Percentiles rank a stretch among this genome's conserved stretches.
phyloP scores from a whole-genome alignment of 2,797 vertebrate species.

The Darevskia nairensis region DNA sequence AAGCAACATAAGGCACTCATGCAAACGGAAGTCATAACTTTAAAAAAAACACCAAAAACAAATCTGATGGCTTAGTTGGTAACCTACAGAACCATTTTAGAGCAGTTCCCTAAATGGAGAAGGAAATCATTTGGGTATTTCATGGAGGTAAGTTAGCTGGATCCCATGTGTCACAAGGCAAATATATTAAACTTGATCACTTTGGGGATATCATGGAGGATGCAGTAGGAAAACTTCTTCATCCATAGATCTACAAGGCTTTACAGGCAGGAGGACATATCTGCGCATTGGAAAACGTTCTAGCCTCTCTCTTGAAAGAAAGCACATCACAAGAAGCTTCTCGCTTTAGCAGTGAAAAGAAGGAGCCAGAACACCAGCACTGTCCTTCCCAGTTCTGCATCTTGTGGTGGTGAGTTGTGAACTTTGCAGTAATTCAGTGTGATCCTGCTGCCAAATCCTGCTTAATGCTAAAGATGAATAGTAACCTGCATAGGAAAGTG shows the following conservation, averaged over 20 bases:
- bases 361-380: not conserved
- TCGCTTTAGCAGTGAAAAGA: not conserved
- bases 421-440: not conserved
- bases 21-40: not conserved
- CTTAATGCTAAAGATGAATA: not conserved
- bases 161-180: not conserved
- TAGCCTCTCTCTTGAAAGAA: not conserved
- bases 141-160: not conserved
- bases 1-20: not conserved
- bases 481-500: not conserved
- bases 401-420: constrained; percentile 1
- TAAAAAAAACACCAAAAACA: not conserved
- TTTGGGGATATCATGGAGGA: not conserved
- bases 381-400: not conserved
- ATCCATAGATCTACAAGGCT: not conserved
- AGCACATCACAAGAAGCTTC: not conserved
- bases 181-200: not conserved
- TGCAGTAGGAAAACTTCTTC: not conserved
- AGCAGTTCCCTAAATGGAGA: not conserved
- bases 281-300: not conserved
- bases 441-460: not conserved
- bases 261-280: not conserved
- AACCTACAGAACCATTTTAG: not conserved
- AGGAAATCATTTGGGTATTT: not conserved
- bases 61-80: not conserved